Conservation (phyloP, 2,888 invertebrate genomes). For the Octodonta nipae region DNA sequence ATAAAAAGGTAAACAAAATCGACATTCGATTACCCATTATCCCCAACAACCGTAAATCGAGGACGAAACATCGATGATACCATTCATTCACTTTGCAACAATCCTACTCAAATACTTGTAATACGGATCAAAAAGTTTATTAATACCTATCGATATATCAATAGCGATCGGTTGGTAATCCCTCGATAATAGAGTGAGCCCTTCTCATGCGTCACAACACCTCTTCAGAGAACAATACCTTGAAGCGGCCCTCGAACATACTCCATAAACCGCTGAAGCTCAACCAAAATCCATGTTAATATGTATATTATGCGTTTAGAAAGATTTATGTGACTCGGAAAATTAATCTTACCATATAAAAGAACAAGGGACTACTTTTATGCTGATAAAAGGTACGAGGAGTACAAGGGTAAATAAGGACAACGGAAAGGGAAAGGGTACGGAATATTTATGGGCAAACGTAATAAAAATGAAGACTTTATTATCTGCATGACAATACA, state of each 20-base stretch:
- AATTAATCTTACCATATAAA: slow-evolving; percentile 20
- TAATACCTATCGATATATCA: slow-evolving; percentile 27
- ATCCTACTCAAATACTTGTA: too few relatives aligned
- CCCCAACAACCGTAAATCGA: too few relatives aligned
- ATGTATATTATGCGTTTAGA: slow-evolving; percentile 26
- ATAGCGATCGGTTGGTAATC: slow-evolving; percentile 27
- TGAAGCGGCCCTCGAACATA: slow-evolving; percentile 20
- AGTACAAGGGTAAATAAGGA: slow-evolving; percentile 10
- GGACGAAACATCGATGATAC: too few relatives aligned
- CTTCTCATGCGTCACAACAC: slow-evolving; percentile 31
- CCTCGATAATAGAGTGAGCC: slow-evolving; percentile 25
- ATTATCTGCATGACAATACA: slow-evolving; percentile 16
- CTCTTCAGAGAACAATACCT: slow-evolving; percentile 30
- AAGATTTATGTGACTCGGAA: slow-evolving; percentile 28
- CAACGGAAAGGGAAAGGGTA: slow-evolving; percentile 14
- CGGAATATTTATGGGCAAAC: slow-evolving; percentile 12
- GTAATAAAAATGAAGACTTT: slow-evolving; percentile 15
- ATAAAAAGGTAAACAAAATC: too few relatives aligned
- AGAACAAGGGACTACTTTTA: slow-evolving; percentile 7
- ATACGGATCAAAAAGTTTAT: slow-evolving; percentile 11
- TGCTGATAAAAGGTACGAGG: slow-evolving; percentile 8
- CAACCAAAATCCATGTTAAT: slow-evolving; percentile 31
- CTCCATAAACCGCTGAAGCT: slow-evolving; percentile 29
- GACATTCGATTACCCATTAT: too few relatives aligned
- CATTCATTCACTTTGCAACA: too few relatives aligned